Percentiles rank a stretch among this genome's conserved stretches.
Conservation (phyloP, 2,797 vertebrate genomes). For the Sylvilagus floridanus region DNA sequence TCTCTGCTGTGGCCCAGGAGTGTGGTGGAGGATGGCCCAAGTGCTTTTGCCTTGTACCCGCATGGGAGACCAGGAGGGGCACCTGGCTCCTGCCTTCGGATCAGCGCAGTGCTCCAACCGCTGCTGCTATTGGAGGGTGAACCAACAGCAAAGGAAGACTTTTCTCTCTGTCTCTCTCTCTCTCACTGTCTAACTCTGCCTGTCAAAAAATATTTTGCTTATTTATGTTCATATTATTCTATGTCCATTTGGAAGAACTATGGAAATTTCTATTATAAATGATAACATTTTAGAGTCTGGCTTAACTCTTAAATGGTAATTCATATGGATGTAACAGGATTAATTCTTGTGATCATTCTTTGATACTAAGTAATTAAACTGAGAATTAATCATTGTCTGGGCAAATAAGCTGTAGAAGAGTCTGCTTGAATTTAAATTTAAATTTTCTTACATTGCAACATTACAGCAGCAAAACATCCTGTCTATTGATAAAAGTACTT, state of each 20-base stretch:
- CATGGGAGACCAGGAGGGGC: too few species aligned
- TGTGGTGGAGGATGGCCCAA: too few species aligned
- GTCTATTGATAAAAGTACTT: background rate
- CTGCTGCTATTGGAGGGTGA: too few species aligned
- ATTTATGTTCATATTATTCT: constrained; percentile 41
- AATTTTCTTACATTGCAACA: constrained; percentile 8
- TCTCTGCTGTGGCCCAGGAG: too few species aligned
- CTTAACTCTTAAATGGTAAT: constrained; percentile 22
- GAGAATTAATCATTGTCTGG: constrained; percentile 40
- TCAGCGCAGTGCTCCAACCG: too few species aligned
- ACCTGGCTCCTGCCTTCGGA: too few species aligned
- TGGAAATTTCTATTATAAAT: background rate
- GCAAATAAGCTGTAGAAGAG: constrained; percentile 46
- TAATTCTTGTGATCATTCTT: constrained; percentile 53
- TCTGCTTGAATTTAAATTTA: constrained; percentile 63
- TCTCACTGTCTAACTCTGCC: too few species aligned
- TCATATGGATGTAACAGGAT: constrained; percentile 43
- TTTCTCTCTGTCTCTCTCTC: too few species aligned
- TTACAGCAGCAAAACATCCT: constrained; percentile 11
- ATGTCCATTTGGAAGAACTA: background rate
- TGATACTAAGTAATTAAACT: constrained; percentile 68
- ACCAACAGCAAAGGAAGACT: too few species aligned
- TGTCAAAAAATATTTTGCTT: constrained; percentile 15
- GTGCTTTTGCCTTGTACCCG: too few species aligned
- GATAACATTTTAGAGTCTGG: constrained; percentile 15